Percentiles rank a stretch among this genome's conserved stretches.
Conservation (phyloP, 2,888 invertebrate genomes). For the Argyra leucocephala region DNA sequence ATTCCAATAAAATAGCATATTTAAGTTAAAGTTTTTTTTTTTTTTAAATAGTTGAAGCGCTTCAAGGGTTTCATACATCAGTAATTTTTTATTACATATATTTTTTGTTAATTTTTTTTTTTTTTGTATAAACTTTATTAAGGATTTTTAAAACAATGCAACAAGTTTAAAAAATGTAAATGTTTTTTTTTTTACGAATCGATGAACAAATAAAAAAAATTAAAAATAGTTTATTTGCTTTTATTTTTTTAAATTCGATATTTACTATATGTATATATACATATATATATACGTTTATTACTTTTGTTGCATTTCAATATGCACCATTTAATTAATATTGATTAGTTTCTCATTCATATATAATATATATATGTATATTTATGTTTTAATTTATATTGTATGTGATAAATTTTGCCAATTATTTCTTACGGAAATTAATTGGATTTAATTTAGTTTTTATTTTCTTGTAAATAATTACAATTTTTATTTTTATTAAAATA, state of each 20-base stretch:
- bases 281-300: too few relatives aligned
- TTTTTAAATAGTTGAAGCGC: not conserved
- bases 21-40: too few relatives aligned
- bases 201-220: not conserved
- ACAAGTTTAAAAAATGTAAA: not conserved
- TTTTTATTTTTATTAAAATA: too few relatives aligned
- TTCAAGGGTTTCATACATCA: slow-evolving; percentile 1
- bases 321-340: not conserved
- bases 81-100: not conserved
- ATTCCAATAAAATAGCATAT: not conserved
- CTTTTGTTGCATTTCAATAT: not conserved
- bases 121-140: not conserved
- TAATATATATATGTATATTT: too few relatives aligned
- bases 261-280: too few relatives aligned
- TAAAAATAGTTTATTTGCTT: too few relatives aligned
- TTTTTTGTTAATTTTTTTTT: not conserved
- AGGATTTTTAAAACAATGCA: not conserved
- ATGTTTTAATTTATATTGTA: too few relatives aligned
- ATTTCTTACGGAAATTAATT: too few relatives aligned
- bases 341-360: not conserved
- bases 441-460: too few relatives aligned
- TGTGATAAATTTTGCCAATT: too few relatives aligned
- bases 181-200: not conserved
- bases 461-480: too few relatives aligned
- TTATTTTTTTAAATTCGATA: too few relatives aligned